phyloP scores from a whole-genome alignment of 2,888 invertebrate genomes.

The Euplexia lucipara region DNA sequence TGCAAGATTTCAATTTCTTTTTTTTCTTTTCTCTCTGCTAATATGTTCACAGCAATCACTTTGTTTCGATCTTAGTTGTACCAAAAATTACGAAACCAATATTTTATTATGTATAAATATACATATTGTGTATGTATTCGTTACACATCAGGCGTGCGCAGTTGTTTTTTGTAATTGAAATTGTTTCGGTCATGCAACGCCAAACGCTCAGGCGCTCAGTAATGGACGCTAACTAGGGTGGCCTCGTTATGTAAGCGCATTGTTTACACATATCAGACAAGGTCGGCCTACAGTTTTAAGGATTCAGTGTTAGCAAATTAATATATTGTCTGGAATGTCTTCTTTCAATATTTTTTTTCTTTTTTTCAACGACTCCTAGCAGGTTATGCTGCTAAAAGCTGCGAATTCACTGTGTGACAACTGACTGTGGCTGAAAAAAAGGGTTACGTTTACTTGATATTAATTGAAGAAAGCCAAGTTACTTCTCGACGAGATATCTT shows the following conservation, averaged over 20 bases:
- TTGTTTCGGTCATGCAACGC: slow-evolving; percentile 78
- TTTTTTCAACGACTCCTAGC: slow-evolving; percentile 9
- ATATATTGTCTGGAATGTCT: slow-evolving; percentile 32
- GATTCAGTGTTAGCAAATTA: slow-evolving; percentile 44
- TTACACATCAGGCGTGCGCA: slow-evolving; percentile 69
- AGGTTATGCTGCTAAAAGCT: background rate
- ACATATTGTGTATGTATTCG: slow-evolving; percentile 59
- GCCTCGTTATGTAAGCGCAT: slow-evolving; percentile 82
- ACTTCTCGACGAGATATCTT: slow-evolving; percentile 39
- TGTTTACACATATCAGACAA: slow-evolving; percentile 79
- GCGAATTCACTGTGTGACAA: background rate
- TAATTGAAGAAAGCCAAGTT: slow-evolving; percentile 48
- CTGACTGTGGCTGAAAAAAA: background rate
- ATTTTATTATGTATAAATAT: slow-evolving; percentile 46
- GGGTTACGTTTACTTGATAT: slow-evolving; percentile 25
- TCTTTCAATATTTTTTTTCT: slow-evolving; percentile 5
- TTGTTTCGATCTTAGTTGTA: slow-evolving; percentile 18
- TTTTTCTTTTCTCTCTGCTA: background rate
- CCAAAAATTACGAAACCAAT: slow-evolving; percentile 37
- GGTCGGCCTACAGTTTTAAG: slow-evolving; percentile 72
- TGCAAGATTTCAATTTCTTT: background rate
- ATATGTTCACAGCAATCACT: slow-evolving; percentile 10
- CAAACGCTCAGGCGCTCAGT: slow-evolving; percentile 64
- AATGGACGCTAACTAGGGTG: slow-evolving; percentile 72
- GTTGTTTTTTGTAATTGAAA: slow-evolving; percentile 72